Base-by-base conservation (phyloP, 92 coral and sea anemone genomes). In the Hydrozoanthus gracilis region DNA sequence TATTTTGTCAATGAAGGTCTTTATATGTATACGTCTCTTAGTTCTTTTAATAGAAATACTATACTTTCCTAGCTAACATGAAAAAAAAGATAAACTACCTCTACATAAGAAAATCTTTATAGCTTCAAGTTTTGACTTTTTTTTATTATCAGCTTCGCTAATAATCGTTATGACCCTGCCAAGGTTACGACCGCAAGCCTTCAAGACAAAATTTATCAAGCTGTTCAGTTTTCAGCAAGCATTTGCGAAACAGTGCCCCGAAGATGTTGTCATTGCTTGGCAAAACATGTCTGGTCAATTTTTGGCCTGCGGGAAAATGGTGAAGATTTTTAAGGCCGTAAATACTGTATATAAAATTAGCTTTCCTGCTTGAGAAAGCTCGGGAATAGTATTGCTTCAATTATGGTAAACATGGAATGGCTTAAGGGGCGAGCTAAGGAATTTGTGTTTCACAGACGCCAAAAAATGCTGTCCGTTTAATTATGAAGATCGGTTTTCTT, bases 291-390 rank as follows among this genome's bases (percentile, higher is more conserved):
- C 62, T 17, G 16, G 85, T 65, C 66, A 65, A 45, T 64, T 65
- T 3, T 6, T 20, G 73, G 74, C 85, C 61, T 65, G 60, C 73
- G 27, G 74, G 60, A 49, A 80, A 51, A 17, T 48, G 44, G 9
- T 55, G 11, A 35, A 14, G n/a, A 62, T 13, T 79, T 79, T 47
- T 48, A 20, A 11, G 56, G 73, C 62, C 17, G 73, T 44, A 80
- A 66, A 67, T 56, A 17, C 55, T 49, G 18, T 65, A 20, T 8
- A 17, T 15, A 44, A 61, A 61, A 79, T 79, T 79, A 79, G 74
- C 85, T 39, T 14, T 48, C 56, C 27, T 27, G 58, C 85, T n/a
- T 54, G 18, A 65, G 58, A 66, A 80, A 48, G n/a, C 7, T 45
- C 18, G 12, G 45, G 17, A 8, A 74, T 46, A 47, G 6, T 2